A percentile compares a stretch with the other conserved stretches of the same genome.
Evolutionary conservation across 2,797 vertebrate species (phyloP).

Genomic region (Oreonectes daqikongensis): DNA sequence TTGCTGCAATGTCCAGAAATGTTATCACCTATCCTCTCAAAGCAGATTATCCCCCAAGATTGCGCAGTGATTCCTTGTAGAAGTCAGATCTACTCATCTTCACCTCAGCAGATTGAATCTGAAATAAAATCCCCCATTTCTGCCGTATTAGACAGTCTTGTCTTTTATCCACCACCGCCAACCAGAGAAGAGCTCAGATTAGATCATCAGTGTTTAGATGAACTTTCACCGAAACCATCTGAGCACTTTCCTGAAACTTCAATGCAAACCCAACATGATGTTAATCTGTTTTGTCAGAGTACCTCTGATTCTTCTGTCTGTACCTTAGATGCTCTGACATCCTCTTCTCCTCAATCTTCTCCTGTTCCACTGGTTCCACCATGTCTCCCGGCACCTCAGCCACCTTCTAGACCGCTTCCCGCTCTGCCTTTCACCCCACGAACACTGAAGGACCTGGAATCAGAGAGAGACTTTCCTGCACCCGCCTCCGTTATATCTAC

Average conservation of each 20-base stretch:
- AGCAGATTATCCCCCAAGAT: background rate
- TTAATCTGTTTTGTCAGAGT: background rate
- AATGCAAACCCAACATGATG: conserved; percentile 7
- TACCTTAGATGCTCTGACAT: conserved; percentile 8
- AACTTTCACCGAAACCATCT: background rate
- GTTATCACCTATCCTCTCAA: background rate
- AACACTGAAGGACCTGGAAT: conserved; percentile 17
- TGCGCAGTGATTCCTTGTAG: conserved; percentile 31
- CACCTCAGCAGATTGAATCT: background rate
- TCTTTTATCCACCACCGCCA: conserved; percentile 36
- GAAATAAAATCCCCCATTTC: background rate
- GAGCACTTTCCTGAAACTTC: background rate
- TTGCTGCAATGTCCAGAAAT: background rate
- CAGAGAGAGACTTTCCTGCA: background rate
- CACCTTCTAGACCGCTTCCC: conserved; percentile 38
- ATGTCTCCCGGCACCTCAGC: background rate
- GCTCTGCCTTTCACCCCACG: background rate
- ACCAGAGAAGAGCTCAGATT: background rate
- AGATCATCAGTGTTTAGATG: background rate
- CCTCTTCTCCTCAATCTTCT: conserved; percentile 2
- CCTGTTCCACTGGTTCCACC: background rate
- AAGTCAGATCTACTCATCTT: conserved; percentile 14
- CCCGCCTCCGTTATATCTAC: background rate
- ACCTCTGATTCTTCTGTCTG: background rate
- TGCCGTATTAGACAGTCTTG: conserved; percentile 34